phyloP scores from a whole-genome alignment of 2,113 vertebrate species.

The Percopsis transmontana region DNA sequence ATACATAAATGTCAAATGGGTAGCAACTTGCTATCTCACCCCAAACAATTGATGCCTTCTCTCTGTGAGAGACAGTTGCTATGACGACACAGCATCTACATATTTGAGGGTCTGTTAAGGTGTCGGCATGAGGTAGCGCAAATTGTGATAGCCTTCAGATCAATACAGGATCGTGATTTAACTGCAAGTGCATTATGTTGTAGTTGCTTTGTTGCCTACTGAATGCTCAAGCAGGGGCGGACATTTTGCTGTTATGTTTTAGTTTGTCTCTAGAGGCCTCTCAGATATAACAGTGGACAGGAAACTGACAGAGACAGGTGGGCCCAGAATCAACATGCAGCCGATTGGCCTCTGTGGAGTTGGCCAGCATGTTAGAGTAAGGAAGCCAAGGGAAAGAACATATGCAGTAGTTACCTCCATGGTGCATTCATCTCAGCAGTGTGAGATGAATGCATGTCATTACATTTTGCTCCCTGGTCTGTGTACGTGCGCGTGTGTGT shows the following conservation, averaged over 20 bases:
- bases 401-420: slow-evolving; percentile 14
- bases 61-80: slow-evolving; percentile 29
- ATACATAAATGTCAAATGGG: slow-evolving; percentile 35
- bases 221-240: neutral
- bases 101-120: slow-evolving; percentile 2
- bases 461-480: slow-evolving; percentile 13
- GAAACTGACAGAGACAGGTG: slow-evolving; percentile 14
- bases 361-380: slow-evolving; percentile 13
- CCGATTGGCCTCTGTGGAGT: neutral
- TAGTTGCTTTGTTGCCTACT: neutral
- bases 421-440: slow-evolving; percentile 24
- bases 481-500: neutral
- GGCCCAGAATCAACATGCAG: slow-evolving; percentile 14
- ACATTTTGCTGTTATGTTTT: neutral
- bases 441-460: slow-evolving; percentile 12
- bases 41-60: slow-evolving; percentile 21
- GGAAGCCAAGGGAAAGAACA: neutral
- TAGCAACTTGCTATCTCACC: slow-evolving; percentile 26
- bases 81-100: slow-evolving; percentile 34
- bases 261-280: slow-evolving; percentile 7
- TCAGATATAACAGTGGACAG: slow-evolving; percentile 5
- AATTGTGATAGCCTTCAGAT: neutral
- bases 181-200: neutral
- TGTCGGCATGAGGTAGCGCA: slow-evolving; percentile 1
- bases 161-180: neutral